phyloP scores from a whole-genome alignment of 1,140 invertebrate species.

The Camponotus pennsylvanicus region DNA sequence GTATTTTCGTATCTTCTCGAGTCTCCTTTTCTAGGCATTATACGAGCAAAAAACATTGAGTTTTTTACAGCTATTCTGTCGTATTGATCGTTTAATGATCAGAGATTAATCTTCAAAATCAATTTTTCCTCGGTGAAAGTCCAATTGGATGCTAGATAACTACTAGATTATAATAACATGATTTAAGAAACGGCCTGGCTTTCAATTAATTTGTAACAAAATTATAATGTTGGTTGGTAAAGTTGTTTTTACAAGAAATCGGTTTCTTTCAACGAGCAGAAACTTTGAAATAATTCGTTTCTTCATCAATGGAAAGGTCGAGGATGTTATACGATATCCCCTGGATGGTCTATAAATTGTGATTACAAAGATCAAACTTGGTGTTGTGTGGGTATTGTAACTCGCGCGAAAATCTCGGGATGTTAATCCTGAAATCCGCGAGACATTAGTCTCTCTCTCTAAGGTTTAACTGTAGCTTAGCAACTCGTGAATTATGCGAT shows the following conservation, averaged over 20 bases:
- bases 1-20: conserved; percentile 34
- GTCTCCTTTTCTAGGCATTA: not conserved
- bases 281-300: not conserved
- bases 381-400: conserved; percentile 6
- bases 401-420: not conserved
- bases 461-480: not conserved
- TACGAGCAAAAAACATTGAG: not conserved
- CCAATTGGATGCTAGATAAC: not conserved
- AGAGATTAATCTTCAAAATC: not conserved
- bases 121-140: conserved; percentile 8
- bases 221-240: not conserved
- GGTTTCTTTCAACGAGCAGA: too few relatives aligned
- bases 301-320: not conserved
- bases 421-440: conserved; percentile 8
- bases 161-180: not conserved
- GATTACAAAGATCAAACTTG: conserved; percentile 25
- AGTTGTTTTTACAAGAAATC: not conserved
- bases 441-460: not conserved
- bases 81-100: not conserved
- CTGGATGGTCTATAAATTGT: conserved; percentile 35
- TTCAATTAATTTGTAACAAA: conserved; percentile 5
- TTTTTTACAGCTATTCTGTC: not conserved
- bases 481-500: not conserved
- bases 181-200: not conserved
- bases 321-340: conserved; percentile 17